Conservation (phyloP, 1,140 invertebrate species). For the Delia radicum region DNA sequence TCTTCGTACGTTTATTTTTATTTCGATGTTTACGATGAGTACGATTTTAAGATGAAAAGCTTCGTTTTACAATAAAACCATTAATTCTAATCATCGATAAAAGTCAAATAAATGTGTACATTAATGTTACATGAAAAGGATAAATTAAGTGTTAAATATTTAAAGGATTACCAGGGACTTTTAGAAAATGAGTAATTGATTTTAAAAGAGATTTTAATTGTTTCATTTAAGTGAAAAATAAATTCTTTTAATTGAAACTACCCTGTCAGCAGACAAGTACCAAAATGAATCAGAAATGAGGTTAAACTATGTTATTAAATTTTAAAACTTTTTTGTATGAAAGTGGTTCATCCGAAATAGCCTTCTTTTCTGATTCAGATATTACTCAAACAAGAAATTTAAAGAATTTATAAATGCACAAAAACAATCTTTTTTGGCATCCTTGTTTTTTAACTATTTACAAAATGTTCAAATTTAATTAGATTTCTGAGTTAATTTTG, state of each 20-base stretch:
- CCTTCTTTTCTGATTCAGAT: neutral
- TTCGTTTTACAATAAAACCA: neutral
- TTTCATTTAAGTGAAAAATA: neutral
- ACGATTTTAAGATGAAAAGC: neutral
- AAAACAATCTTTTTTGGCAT: too few species aligned
- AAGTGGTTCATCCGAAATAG: too few species aligned
- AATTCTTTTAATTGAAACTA: too few species aligned
- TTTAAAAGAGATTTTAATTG: neutral
- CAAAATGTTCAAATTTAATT: too few species aligned
- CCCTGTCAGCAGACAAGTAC: too few species aligned
- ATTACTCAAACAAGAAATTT: too few species aligned
- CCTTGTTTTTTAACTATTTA: too few species aligned
- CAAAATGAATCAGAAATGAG: too few species aligned
- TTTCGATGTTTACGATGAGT: neutral
- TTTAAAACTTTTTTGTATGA: too few species aligned
- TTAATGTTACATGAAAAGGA: neutral
- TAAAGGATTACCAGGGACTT: neutral
- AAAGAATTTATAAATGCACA: too few species aligned
- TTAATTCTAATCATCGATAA: conserved; percentile 8
- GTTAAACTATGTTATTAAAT: neutral
- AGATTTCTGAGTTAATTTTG: too few species aligned
- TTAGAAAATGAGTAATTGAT: neutral
- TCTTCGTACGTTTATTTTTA: neutral
- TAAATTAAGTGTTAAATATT: neutral
- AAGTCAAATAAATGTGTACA: conserved; percentile 6